Percentiles rank a stretch among this genome's conserved stretches.
Evolutionary conservation across 2,797 vertebrate genomes (phyloP).

Genomic region (Chaetophractus vellerosus): DNA sequence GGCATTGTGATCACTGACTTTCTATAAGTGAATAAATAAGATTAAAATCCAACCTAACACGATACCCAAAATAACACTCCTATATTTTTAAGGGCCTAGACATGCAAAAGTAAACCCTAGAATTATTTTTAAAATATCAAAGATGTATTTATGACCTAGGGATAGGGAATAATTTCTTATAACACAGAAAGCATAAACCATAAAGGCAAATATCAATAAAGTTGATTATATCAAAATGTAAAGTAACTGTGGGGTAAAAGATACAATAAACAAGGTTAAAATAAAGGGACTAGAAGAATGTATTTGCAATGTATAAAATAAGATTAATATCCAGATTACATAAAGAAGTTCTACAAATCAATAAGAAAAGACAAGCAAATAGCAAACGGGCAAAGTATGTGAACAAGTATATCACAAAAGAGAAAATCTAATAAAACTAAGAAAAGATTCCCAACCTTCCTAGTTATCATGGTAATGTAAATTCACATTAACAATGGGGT

Average conservation of each 20-base stretch:
- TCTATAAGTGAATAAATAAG: not conserved
- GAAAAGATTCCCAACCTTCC: not conserved
- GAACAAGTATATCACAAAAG: constrained; percentile 6
- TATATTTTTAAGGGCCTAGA: not conserved
- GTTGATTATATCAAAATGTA: not conserved
- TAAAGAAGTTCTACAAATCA: not conserved
- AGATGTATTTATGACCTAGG: not conserved
- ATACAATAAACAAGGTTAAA: not conserved
- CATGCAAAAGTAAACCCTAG: not conserved
- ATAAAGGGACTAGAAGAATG: not conserved
- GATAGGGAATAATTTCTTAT: not conserved
- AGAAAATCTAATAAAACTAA: not conserved
- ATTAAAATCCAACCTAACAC: not conserved
- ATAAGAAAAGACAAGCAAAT: not conserved
- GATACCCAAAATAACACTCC: not conserved
- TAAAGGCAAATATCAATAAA: not conserved
- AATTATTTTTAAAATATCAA: not conserved
- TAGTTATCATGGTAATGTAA: constrained; percentile 14
- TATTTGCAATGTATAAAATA: not conserved
- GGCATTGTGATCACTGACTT: not conserved
- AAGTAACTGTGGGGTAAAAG: not conserved
- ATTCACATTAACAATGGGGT: not conserved
- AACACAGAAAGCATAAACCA: not conserved
- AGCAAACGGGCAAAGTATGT: not conserved
- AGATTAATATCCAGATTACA: not conserved